These are phyloP conservation scores for Drosophila arizonae DNA, from an alignment of 1,140 invertebrate species.

Conservation along the genomic window DNA sequence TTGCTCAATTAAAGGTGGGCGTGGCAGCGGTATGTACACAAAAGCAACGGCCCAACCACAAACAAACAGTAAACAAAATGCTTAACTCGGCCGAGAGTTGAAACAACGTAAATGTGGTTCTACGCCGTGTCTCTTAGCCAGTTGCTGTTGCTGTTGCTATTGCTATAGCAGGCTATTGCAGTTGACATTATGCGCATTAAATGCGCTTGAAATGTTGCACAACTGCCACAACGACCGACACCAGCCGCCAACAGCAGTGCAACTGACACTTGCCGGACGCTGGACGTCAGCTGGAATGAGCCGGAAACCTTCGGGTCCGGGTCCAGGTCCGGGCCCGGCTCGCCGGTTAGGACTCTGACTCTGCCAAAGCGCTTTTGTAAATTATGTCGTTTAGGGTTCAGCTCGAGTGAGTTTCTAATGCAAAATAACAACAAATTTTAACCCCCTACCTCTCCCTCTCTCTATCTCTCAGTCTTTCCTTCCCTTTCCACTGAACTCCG, in stretches of 20 bases:
- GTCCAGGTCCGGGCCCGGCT: not conserved
- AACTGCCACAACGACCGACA: constrained; percentile 18
- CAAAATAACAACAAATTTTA: constrained; percentile 16
- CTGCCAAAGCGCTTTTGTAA: constrained; percentile 61
- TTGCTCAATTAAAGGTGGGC: constrained; percentile 8
- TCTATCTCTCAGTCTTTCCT: no score
- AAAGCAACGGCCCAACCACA: constrained; percentile 2
- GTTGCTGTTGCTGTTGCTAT: constrained; percentile 18
- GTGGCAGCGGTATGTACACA: not conserved
- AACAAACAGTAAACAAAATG: constrained; percentile 29
- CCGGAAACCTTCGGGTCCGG: constrained; percentile 30
- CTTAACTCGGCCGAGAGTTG: constrained; percentile 23
- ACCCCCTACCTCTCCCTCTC: not conserved
- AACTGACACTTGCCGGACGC: constrained; percentile 41
- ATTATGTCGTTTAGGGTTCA: constrained; percentile 62
- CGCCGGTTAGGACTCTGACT: not conserved
- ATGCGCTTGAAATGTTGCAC: constrained; percentile 60
- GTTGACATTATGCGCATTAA: constrained; percentile 73
- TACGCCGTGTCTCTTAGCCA: constrained; percentile 13
- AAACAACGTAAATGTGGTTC: constrained; percentile 18
- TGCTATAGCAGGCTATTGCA: constrained; percentile 22
- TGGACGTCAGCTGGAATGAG: constrained; percentile 25
- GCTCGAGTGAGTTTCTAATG: constrained; percentile 52
- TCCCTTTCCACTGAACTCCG: no score
- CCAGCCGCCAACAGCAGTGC: constrained; percentile 21